Evolutionary conservation across 2,113 vertebrate species (phyloP), one percentile per base, ranked within the genome.

Genomic region (Lepus europaeus): DNA sequence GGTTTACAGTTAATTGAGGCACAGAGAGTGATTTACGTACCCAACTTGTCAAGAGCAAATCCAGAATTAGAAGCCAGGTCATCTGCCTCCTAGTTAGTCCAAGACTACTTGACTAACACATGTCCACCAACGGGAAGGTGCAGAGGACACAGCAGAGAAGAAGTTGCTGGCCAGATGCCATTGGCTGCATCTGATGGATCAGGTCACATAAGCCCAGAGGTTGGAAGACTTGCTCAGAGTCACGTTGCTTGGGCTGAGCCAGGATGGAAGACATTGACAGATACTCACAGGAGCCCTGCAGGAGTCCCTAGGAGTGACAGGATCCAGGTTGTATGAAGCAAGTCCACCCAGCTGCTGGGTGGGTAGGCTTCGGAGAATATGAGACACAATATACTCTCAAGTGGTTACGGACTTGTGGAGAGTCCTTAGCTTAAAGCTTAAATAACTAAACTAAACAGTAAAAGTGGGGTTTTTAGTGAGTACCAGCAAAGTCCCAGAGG

Each of bases 371-470:
- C 39, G 89, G n/a, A 9, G 31, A 33, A 36, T 76, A 85, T 4
- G 68, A 80, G 73, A 51, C 7, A 36, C 22, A 72, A 0, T 73
- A 25, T 17, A 16, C 66, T 7, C 45, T 9, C 27, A 63, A 31
- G 29, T 77, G 22, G 31, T 90, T 51, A 33, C 14, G 87, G 84
- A 74, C 31, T 61, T 87, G 33, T 91, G 23, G 72, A 61, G 81
- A 78, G 80, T 49, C 79, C 81, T 86, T 80, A 31, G n/a, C n/a
- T 86, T 81, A 88, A 61, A 63, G 36, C 39, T 81, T 53, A 77
- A 76, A 90, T 87, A 95, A 84, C 66, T 90, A 53, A 88, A 84
- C 10, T 83, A 59, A 83, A 94, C 91, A 61, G 31, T 82, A 79
- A 39, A 59, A 51, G 1, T 33, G 85, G 22, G 31, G n/a, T 70